Evolutionary conservation across 64 coral and sea anemone genomes (phyloP).

Genomic region (Stylophora pistillata): DNA sequence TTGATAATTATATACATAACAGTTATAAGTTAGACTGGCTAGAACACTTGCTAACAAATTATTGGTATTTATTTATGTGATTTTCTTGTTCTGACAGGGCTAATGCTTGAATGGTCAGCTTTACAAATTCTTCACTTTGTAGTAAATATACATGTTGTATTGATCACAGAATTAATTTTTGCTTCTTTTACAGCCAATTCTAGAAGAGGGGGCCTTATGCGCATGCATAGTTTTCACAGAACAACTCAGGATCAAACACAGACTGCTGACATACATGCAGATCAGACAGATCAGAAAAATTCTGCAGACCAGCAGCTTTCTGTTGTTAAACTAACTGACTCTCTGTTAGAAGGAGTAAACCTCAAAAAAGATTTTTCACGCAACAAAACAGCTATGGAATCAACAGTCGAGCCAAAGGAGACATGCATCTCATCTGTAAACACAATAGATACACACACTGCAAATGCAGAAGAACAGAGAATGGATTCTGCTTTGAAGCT

Average conservation of each 20-base stretch:
- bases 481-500: not conserved
- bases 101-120: too few relatives aligned
- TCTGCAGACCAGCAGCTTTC: not conserved
- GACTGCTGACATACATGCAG: not conserved
- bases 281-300: not conserved
- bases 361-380: not conserved
- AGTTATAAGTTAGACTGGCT: too few relatives aligned
- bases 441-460: not conserved
- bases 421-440: too few relatives aligned
- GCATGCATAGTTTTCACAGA: constrained; percentile 25
- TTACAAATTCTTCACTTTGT: too few relatives aligned
- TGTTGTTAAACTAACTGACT: not conserved
- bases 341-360: not conserved
- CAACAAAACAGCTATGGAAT: not conserved
- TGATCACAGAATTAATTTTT: too few relatives aligned
- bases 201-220: not conserved
- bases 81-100: too few relatives aligned
- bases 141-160: too few relatives aligned
- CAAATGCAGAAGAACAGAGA: not conserved
- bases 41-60: too few relatives aligned
- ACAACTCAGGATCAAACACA: not conserved
- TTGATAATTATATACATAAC: too few relatives aligned
- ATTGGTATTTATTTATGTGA: too few relatives aligned
- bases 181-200: constrained; percentile 2
- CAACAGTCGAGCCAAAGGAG: not conserved